phyloP scores from a whole-genome alignment of 92 coral and sea anemone species.

The Porites divaricata region DNA sequence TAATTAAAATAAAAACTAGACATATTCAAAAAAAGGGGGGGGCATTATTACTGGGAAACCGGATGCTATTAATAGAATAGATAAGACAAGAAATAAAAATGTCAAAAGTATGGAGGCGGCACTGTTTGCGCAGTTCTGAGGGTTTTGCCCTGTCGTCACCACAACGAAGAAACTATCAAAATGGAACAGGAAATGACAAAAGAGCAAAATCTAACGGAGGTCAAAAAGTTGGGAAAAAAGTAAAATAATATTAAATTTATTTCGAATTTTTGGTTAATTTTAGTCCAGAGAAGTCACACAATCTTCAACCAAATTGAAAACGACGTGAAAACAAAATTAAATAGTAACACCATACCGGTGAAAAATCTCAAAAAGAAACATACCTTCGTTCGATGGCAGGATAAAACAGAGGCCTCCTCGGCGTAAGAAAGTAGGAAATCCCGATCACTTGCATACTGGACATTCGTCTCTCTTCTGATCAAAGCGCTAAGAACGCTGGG shows the following conservation, averaged over 20 bases:
- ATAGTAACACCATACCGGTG: slow-evolving; percentile 29
- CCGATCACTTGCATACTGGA: slow-evolving; percentile 61
- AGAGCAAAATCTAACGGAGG: not conserved
- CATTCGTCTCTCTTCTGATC: slow-evolving; percentile 73
- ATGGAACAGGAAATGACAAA: not conserved
- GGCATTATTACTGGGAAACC: slow-evolving; percentile 22
- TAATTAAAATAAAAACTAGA: slow-evolving; percentile 9
- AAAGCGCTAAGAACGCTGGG: slow-evolving; percentile 51
- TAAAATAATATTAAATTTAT: not conserved
- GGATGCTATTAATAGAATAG: not conserved
- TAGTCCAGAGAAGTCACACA: slow-evolving; percentile 34
- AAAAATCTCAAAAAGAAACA: slow-evolving; percentile 19
- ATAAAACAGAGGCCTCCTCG: slow-evolving; percentile 72
- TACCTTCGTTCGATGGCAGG: slow-evolving; percentile 76
- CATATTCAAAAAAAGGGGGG: not conserved
- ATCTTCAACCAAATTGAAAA: slow-evolving; percentile 18
- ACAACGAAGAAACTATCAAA: not conserved
- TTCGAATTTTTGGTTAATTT: not conserved
- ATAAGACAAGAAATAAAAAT: not conserved
- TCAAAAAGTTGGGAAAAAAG: not conserved
- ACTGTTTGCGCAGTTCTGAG: not conserved
- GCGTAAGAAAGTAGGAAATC: slow-evolving; percentile 60
- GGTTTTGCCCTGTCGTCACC: not conserved
- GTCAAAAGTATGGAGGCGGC: not conserved
- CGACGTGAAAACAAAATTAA: slow-evolving; percentile 11